Base-by-base conservation (phyloP, 2,113 vertebrate species). In the Atractosteus spatula region DNA sequence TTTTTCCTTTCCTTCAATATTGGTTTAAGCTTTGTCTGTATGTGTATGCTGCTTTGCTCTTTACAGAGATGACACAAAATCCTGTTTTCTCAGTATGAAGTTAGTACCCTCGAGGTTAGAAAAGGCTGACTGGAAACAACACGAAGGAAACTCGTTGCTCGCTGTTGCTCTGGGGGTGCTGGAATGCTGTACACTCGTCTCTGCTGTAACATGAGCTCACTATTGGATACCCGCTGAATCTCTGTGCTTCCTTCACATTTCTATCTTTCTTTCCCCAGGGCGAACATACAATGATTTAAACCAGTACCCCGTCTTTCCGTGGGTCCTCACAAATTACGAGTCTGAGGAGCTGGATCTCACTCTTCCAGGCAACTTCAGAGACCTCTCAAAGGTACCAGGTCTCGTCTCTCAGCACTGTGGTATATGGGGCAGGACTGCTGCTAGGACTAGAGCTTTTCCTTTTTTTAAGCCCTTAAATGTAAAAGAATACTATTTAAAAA, bases 251-350 rank as follows among this genome's bases (percentile, higher is more conserved):
- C 71, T 41, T 70, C 57, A 55, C 57, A 79, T 76, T 71, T 42
- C 56, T 85, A 66, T 77, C 72, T 77, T 83, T 86, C 86, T 80
- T 63, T 75, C 67, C 43, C 72, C 73, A 99, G 97, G 97, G 81
- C 93, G 97, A 85, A 99, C 97, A 0, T 99, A 97, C 81, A 99
- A 99, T 82, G 96, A 99, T 84, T 89, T 99, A 80, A 98, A 95
- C 83, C 97, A 98, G 78, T 99, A 99, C 81, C 97, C 97, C 0
- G 94, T 99, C 65, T 99, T 99, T 89, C 97, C 97, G 0, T 99
- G 97, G 97, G 97, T 99, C 68, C 92, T 99, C 87, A 97, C 96
- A 83, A 99, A 98, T 89, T 99, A 97, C 70, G 97, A 99, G 81
- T 96, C 95, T 3, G 96, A 96, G 81, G 95, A 98, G 72, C 83